Percentiles rank a stretch among this genome's conserved stretches.
Evolutionary conservation across 1,140 invertebrate species (phyloP).

Genomic region (Drosophila rhopaloa): DNA sequence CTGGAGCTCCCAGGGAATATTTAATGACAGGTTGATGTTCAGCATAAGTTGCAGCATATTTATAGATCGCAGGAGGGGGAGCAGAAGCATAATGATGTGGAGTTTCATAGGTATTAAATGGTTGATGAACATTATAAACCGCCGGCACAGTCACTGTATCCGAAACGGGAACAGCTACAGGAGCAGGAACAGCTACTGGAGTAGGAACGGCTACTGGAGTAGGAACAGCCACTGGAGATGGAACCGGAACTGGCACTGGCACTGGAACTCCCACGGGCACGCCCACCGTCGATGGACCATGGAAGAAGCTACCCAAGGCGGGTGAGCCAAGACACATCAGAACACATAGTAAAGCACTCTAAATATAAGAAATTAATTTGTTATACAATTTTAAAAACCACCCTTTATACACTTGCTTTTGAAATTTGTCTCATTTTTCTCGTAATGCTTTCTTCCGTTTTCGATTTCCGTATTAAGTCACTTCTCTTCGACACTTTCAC

Average conservation of each 20-base stretch:
- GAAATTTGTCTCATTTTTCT: slow-evolving; percentile 51
- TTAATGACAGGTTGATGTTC: slow-evolving; percentile 52
- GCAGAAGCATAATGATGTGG: slow-evolving; percentile 11
- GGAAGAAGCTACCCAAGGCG: slow-evolving; percentile 36
- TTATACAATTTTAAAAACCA: neutral
- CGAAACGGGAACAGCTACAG: slow-evolving; percentile 51
- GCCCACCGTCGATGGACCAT: slow-evolving; percentile 18
- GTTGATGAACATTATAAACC: slow-evolving; percentile 10
- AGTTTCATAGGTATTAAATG: slow-evolving; percentile 1
- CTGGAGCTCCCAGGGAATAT: slow-evolving; percentile 61
- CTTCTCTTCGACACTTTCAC: slow-evolving; percentile 65
- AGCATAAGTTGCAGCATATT: slow-evolving; percentile 49
- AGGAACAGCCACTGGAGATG: slow-evolving; percentile 26
- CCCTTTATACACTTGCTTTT: slow-evolving; percentile 15
- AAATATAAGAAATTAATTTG: neutral
- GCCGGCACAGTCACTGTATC: slow-evolving; percentile 49
- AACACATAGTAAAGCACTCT: slow-evolving; percentile 16
- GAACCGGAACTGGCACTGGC: slow-evolving; percentile 38
- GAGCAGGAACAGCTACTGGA: slow-evolving; percentile 28
- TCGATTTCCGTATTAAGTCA: slow-evolving; percentile 42
- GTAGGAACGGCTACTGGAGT: slow-evolving; percentile 7
- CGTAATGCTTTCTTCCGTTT: slow-evolving; percentile 27
- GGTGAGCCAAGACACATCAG: slow-evolving; percentile 12
- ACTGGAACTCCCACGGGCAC: slow-evolving; percentile 34
- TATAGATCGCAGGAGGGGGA: slow-evolving; percentile 13